Evolutionary conservation across 2,888 invertebrate genomes (phyloP).

Genomic region (Drosophila phalerata): DNA sequence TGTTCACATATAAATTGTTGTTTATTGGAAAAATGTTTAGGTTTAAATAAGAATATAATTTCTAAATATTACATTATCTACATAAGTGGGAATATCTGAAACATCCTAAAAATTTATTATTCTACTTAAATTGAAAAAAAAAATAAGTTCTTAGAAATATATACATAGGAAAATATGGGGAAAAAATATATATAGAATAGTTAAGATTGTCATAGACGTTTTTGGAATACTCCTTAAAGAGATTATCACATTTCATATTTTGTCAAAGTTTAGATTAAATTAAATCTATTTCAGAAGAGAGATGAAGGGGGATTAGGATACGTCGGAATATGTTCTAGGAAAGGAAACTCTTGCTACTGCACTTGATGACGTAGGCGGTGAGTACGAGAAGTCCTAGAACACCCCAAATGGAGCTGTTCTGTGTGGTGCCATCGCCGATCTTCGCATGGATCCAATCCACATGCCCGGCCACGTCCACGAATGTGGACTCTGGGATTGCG

Average conservation of each 20-base stretch:
- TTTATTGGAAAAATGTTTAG: neutral
- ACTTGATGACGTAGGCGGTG: slow-evolving; percentile 70
- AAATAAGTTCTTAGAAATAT: neutral
- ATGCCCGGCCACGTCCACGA: slow-evolving; percentile 60
- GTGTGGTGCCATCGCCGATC: slow-evolving; percentile 72
- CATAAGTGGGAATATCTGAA: neutral
- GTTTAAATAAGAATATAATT: neutral
- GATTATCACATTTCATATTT: slow-evolving; percentile 62
- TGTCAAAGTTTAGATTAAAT: neutral
- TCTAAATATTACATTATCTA: neutral
- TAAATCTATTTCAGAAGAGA: neutral
- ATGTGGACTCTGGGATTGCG: slow-evolving; percentile 12
- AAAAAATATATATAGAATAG: neutral
- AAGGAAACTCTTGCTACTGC: slow-evolving; percentile 53
- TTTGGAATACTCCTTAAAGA: slow-evolving; percentile 30
- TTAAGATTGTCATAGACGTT: slow-evolving; percentile 4
- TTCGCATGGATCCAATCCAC: slow-evolving; percentile 72
- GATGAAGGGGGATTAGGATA: neutral
- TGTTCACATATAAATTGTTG: neutral
- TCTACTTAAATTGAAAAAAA: slow-evolving; percentile 8
- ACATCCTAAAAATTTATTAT: slow-evolving; percentile 3
- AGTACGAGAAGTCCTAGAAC: slow-evolving; percentile 73
- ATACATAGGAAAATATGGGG: neutral
- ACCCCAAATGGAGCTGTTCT: slow-evolving; percentile 83
- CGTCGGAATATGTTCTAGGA: neutral